Base-by-base conservation (phyloP, 2,113 vertebrate genomes). In the Microtus pennsylvanicus region DNA sequence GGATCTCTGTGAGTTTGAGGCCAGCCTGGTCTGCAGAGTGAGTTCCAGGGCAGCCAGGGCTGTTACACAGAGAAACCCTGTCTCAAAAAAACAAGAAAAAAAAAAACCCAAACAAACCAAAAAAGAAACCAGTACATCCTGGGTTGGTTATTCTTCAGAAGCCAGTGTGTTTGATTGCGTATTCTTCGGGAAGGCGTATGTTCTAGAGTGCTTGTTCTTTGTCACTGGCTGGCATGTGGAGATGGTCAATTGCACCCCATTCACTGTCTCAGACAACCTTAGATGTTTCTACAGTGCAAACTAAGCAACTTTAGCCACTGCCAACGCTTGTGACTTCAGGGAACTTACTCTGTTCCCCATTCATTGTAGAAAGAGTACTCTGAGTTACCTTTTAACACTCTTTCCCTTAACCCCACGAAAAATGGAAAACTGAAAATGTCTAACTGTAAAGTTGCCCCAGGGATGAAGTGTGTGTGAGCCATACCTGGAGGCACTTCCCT, bases 271-370 rank as follows among this genome's bases (percentile, higher is more conserved):
- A 87, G 16, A 47, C 70, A 89, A 30, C 45, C 67, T 35, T 67
- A 47, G 16, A 26, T 92, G 33, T 52, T 69, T 88, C 88, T 82
- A n/a, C 70, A 70, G 42, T 55, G 85, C 72, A 88, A 65, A 87
- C n/a, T 89, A 96, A 95, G 75, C 50, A 89, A 65, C 22, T n/a
- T 69, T 45, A 65, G n/a, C 52, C 28, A 85, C 47, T 78, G 26
- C 52, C 74, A 85, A 76, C 45, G 19, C 42, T 24, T 69, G 63
- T 38, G n/a, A 8, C 24, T 50, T 87, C 63, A 42, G 58, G 13
- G 63, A 58, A 80, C 55, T 83, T 47, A n/a, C 42, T 78, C 87
- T 91, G 7, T 47, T 89, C 90, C 91, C 52, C 52, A 12, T 65
- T 42, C 19, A 83, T 61, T 22, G 33, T 72, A 12, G 67, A 42